Conservation (phyloP, 2,113 vertebrate genomes). For the Cygnus atratus region DNA sequence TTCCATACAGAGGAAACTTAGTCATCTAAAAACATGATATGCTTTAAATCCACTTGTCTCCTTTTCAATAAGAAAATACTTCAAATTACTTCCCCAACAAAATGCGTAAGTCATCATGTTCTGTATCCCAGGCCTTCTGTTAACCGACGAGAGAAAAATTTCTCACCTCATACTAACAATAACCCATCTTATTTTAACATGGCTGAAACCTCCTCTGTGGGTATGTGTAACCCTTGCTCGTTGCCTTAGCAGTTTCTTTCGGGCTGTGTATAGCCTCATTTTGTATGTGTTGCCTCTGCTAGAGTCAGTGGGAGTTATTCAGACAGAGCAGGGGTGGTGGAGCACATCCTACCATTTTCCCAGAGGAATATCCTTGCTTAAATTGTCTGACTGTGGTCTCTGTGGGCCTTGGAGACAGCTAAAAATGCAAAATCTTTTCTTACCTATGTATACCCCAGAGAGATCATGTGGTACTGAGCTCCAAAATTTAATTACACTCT, state of each 20-base stretch:
- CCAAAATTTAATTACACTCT: neutral
- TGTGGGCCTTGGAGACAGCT: neutral
- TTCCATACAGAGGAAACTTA: conserved; percentile 51
- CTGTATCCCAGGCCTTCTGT: conserved; percentile 33
- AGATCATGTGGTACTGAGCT: neutral
- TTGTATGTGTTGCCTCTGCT: neutral
- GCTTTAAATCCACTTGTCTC: conserved; percentile 75
- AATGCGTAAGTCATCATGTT: conserved; percentile 33
- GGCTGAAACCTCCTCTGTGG: neutral
- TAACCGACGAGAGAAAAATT: conserved; percentile 21
- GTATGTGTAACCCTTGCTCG: neutral
- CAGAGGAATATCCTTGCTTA: neutral
- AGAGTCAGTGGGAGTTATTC: neutral
- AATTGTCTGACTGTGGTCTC: neutral
- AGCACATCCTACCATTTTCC: neutral
- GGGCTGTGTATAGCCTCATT: neutral
- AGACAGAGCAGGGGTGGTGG: neutral
- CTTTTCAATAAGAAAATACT: conserved; percentile 64
- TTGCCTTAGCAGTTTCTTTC: neutral
- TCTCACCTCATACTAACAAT: conserved; percentile 32
- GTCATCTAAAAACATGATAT: conserved; percentile 52
- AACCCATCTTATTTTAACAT: conserved; percentile 34
- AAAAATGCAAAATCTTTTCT: neutral
- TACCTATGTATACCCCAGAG: neutral
- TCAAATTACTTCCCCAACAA: conserved; percentile 43